phyloP scores from a whole-genome alignment of 1,140 invertebrate genomes.

The Meteorus sp. region DNA sequence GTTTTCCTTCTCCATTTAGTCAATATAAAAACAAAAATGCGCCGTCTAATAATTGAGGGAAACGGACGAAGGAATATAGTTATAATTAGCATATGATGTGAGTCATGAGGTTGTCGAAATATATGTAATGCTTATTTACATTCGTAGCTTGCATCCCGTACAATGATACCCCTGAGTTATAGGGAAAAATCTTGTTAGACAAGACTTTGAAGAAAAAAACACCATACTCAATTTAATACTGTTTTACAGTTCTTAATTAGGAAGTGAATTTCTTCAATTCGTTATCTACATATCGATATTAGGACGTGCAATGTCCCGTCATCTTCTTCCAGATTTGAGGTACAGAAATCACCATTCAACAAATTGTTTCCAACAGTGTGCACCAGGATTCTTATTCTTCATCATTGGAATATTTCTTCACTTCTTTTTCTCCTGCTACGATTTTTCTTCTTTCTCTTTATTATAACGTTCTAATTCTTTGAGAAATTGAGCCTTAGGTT shows the following conservation, averaged over 20 bases:
- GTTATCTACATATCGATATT: too few species aligned
- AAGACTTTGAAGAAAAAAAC: neutral
- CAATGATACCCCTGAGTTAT: too few species aligned
- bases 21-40: neutral
- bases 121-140: constrained; percentile 22
- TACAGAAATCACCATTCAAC: too few species aligned
- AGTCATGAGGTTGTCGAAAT: constrained; percentile 18
- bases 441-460: constrained; percentile 89
- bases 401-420: constrained; percentile 7
- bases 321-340: too few species aligned
- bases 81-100: neutral
- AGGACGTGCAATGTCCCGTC: too few species aligned
- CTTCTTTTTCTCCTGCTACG: constrained; percentile 59
- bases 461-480: constrained; percentile 89
- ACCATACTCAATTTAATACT: neutral
- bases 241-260: constrained; percentile 1
- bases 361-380: too few species aligned
- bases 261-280: neutral
- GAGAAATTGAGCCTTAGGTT: constrained; percentile 86
- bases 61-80: neutral
- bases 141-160: neutral
- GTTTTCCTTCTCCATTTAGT: neutral
- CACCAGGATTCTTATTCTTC: too few species aligned
- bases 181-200: too few species aligned
- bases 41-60: constrained; percentile 10